Evolutionary conservation across 2,797 vertebrate species (phyloP), one percentile per base, ranked within the genome.

Genomic region (Poeciliopsis presidionis): DNA sequence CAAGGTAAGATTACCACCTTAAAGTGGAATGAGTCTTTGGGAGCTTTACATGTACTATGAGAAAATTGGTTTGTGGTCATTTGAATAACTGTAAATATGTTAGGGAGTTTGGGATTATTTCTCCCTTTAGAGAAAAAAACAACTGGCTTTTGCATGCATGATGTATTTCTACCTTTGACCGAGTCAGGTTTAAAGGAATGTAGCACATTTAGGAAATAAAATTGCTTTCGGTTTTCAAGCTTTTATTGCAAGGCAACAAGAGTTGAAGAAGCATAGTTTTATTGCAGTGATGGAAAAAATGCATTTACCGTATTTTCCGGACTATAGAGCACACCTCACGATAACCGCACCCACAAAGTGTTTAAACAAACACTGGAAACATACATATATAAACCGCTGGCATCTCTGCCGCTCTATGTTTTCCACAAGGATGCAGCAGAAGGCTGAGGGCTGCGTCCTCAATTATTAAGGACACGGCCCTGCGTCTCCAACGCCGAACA

Each of bases 41-140:
- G 67, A 81, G 47, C 53, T 71, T 69, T 69, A 14, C 25, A 57
- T 78, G 77, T 14, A 70, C 67, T 84, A 36, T 65, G 71, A 83
- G 71, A 75, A 74, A 84, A 80, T 77, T 81, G 74, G 67, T 77
- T 86, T 87, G 69, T 79, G 65, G 80, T 80, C 51, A 83, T 84
- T 71, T 87, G 55, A 86, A 87, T 70, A 77, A 74, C 47, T 67
- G 43, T 47, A 86, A 86, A 81, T 80, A 20, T 39, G 0, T 88
- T 80, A 80, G 82, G 76, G 86, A 72, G 28, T 55, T 5, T 59
- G 75, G 73, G 79, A 84, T 76, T 81, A 79, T 36, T 36, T 45
- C 74, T 18, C 25, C 22, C 25, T 71, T 18, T 9, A 76, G 20
- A 33, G 53, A 59, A 80, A 55, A 30, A 81, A 75, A 79, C 74